Evolutionary conservation across 2,888 invertebrate species (phyloP), one percentile per base, ranked within the genome.

Genomic region (Sarcophaga variegata): DNA sequence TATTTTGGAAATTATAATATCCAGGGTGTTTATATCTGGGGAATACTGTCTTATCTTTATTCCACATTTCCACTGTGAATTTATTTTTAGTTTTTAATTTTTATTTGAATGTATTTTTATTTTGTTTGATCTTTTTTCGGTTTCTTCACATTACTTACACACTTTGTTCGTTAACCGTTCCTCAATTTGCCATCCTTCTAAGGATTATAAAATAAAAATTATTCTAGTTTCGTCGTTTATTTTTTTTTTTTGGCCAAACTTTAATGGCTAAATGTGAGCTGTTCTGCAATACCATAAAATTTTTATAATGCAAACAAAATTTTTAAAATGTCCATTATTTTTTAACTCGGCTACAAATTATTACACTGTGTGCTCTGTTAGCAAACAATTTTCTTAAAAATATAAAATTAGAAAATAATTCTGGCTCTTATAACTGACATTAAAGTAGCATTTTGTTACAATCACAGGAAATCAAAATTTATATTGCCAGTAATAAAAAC

Each of bases 381-480:
- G 37, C 37, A 37, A 37, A 37, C 1, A 37, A 37, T 37, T 37
- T 37, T 37, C 37, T 37, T 37, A 37, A 37, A 37, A 10, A 37
- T 37, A 37, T 37, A 37, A 37, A 37, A 37, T 54, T 22, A 54
- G 54, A 54, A 54, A 17, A 37, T 37, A 37, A 37, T 37, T 10
- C 37, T 54, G 1, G 2, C 4, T 3, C 17, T 17, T 22, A 14
- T 54, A 17, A 8, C 1, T 2, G 60, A n/a, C 12, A 12, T 60
- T 45, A 69, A 69, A 69, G 4, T 12, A 47, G 49, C 63, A 49
- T 25, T 64, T 64, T 75, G 49, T 75, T 64, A 10, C 25, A 49
- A 63, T 45, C 59, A 45, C 63, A 75, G 45, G 25, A 75, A 75
- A 63, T 25, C 20, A 12, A 27, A 69, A 69, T 37, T 37, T 37